Evolutionary conservation across 1,140 invertebrate species (phyloP).

Genomic region (Cherax quadricarinatus): DNA sequence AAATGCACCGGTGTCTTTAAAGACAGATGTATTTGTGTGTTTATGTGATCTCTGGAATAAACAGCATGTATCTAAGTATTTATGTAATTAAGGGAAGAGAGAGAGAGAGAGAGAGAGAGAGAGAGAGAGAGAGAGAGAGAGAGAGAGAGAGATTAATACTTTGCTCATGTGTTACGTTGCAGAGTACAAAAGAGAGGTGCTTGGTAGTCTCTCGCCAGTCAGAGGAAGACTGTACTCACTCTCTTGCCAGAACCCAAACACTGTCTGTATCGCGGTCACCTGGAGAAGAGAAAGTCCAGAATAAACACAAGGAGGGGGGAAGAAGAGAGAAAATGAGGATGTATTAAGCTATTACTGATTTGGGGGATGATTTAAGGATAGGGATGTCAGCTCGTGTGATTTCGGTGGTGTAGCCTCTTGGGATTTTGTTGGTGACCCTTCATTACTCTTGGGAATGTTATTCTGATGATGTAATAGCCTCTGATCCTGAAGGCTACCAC

Average conservation of each 20-base stretch:
- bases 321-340: too few species aligned
- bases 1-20: too few species aligned
- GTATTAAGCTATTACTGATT: too few species aligned
- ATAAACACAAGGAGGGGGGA: not conserved
- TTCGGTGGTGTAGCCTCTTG: not conserved
- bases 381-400: not conserved
- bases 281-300: not conserved
- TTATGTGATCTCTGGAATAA: too few species aligned
- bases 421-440: not conserved
- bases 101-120: not conserved
- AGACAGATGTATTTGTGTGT: too few species aligned
- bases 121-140: not conserved
- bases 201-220: not conserved
- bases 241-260: not conserved
- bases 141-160: not conserved
- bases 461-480: not conserved
- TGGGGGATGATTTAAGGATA: not conserved
- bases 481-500: not conserved
- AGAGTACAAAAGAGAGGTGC: not conserved
- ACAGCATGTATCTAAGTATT: too few species aligned
- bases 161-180: too few species aligned
- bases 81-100: not conserved
- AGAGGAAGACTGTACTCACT: too few species aligned
- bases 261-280: not conserved
- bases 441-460: not conserved